Percentiles rank a stretch among this genome's conserved stretches.
phyloP scores from a whole-genome alignment of 2,113 vertebrate genomes.

The Heterocephalus glaber region DNA sequence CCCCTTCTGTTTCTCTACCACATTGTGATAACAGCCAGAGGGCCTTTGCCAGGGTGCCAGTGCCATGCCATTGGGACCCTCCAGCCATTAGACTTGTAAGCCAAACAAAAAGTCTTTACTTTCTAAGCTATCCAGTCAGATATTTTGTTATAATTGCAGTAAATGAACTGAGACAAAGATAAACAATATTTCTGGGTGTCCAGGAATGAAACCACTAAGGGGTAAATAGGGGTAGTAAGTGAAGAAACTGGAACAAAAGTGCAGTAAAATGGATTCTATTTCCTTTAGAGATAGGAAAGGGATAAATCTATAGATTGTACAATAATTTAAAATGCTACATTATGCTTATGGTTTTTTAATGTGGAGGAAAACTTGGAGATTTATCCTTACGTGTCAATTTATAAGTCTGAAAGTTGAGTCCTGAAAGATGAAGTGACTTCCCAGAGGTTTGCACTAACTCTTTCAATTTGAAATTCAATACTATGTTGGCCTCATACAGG shows the following conservation, averaged over 20 bases:
- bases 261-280: background rate
- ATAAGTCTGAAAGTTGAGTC: background rate
- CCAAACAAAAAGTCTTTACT: background rate
- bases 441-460: slow-evolving; percentile 36
- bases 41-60: background rate
- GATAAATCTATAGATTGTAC: background rate
- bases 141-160: background rate
- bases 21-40: background rate
- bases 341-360: slow-evolving; percentile 6
- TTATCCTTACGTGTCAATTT: slow-evolving; percentile 38
- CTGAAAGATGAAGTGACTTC: slow-evolving; percentile 58
- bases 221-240: background rate
- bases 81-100: background rate
- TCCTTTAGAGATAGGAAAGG: slow-evolving; percentile 30
- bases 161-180: background rate
- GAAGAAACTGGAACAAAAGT: background rate
- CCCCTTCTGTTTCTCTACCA: background rate
- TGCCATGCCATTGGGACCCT: background rate
- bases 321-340: slow-evolving; percentile 58
- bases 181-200: background rate
- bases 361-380: slow-evolving; percentile 27
- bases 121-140: background rate
- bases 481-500: slow-evolving; percentile 14
- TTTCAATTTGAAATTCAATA: slow-evolving; percentile 61
- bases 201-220: background rate